A percentile compares a stretch with the other conserved stretches of the same genome.
phyloP scores from a whole-genome alignment of 1,140 invertebrate species.

The Pogonomyrmex barbatus region DNA sequence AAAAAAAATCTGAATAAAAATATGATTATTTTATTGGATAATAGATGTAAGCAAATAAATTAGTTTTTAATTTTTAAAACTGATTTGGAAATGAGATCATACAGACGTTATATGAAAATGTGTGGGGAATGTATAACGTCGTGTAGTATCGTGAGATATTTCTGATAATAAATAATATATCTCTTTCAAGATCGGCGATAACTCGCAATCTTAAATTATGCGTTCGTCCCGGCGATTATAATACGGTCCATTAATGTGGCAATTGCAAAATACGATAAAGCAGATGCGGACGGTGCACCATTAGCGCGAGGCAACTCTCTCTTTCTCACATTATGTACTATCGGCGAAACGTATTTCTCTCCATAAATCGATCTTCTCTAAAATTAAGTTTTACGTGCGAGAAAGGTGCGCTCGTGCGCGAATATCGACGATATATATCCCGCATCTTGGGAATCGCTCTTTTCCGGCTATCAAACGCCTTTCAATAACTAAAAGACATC shows the following conservation, averaged over 20 bases:
- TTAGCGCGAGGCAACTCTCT: slow-evolving; percentile 61
- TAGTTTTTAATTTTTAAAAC: neutral
- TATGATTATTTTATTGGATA: neutral
- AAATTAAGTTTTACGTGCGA: slow-evolving; percentile 63
- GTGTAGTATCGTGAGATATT: slow-evolving; percentile 33
- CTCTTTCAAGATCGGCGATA: slow-evolving; percentile 36
- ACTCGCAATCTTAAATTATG: slow-evolving; percentile 56
- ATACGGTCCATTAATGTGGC: slow-evolving; percentile 54
- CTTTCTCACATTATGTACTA: slow-evolving; percentile 65
- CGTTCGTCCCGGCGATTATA: slow-evolving; percentile 43
- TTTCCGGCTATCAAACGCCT: slow-evolving; percentile 19
- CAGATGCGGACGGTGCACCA: slow-evolving; percentile 34
- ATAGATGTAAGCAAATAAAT: neutral
- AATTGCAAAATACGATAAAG: slow-evolving; percentile 57
- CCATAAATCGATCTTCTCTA: slow-evolving; percentile 56
- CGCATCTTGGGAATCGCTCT: slow-evolving; percentile 17
- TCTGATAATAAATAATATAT: slow-evolving; percentile 52
- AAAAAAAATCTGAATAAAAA: neutral
- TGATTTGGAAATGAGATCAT: neutral
- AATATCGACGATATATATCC: neutral
- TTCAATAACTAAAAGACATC: neutral
- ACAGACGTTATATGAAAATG: neutral
- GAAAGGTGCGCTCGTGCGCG: slow-evolving; percentile 30
- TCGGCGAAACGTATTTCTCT: slow-evolving; percentile 14
- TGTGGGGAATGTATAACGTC: neutral